Evolutionary conservation across 2,113 vertebrate genomes (phyloP).

Genomic region (Crotalus viridis): DNA sequence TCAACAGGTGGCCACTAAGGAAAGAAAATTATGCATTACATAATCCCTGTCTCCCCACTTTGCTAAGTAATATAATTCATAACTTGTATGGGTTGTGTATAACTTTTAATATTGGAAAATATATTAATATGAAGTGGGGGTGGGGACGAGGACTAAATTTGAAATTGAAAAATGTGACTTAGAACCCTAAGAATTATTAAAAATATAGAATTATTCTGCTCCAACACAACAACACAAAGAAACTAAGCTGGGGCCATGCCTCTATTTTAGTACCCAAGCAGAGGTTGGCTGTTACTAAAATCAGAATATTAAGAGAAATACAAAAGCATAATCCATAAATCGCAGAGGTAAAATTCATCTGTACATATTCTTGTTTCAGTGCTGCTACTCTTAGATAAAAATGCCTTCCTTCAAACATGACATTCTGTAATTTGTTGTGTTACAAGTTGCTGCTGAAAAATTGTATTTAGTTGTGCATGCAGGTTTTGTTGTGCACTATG

Average conservation of each 20-base stretch:
- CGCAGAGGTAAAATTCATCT: neutral
- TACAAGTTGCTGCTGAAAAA: neutral
- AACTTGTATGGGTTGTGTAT: neutral
- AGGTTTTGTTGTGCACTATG: neutral
- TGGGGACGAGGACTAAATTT: neutral
- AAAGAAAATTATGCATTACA: neutral
- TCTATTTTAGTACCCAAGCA: neutral
- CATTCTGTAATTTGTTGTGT: neutral
- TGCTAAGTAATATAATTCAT: neutral
- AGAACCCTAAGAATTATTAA: neutral
- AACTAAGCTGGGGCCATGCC: neutral
- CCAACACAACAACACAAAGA: neutral
- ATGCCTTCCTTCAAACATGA: neutral
- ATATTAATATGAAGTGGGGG: neutral
- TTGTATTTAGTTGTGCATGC: neutral
- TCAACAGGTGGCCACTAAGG: neutral
- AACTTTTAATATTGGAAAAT: neutral
- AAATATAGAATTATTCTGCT: neutral
- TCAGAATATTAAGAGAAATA: neutral
- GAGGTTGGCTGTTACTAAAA: neutral
- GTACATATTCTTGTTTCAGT: neutral
- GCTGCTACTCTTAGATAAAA: neutral
- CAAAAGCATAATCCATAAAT: neutral
- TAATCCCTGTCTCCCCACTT: neutral
- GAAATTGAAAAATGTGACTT: neutral